Evolutionary conservation across 2,113 vertebrate genomes (phyloP).

Genomic region (Pterocles burchelli): DNA sequence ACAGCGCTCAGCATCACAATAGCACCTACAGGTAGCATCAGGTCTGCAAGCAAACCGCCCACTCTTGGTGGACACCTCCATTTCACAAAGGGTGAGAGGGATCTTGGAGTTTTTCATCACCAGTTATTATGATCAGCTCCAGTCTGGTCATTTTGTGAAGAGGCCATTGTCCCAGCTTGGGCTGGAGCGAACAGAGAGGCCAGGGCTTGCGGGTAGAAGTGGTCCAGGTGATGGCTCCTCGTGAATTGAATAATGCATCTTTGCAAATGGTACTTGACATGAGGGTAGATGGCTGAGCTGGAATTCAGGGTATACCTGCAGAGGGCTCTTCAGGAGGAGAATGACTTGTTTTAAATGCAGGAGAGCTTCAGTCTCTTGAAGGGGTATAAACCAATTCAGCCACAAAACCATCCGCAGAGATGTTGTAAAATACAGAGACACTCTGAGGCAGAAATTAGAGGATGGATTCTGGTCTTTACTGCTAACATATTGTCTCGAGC

Average conservation of each 20-base stretch:
- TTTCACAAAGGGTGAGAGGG: background rate
- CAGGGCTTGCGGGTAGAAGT: background rate
- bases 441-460: background rate
- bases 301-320: background rate
- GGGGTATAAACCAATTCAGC: background rate
- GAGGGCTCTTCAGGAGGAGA: background rate
- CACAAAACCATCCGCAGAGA: background rate
- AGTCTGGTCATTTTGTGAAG: background rate
- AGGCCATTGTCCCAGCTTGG: background rate
- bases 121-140: background rate
- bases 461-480: background rate
- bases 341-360: background rate
- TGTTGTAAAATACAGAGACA: background rate
- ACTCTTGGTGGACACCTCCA: background rate
- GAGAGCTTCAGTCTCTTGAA: background rate
- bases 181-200: background rate
- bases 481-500: background rate
- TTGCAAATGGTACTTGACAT: background rate
- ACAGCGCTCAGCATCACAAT: background rate
- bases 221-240: rapidly evolving
- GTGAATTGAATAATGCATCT: background rate
- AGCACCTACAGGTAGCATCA: background rate
- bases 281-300: background rate
- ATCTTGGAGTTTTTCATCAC: background rate
- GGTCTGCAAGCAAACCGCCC: background rate